A percentile compares a stretch with the other conserved stretches of the same genome.
These are phyloP conservation scores for Lanistes nyassanus DNA, from an alignment of 1,140 invertebrate species.

Conservation along the genomic window DNA sequence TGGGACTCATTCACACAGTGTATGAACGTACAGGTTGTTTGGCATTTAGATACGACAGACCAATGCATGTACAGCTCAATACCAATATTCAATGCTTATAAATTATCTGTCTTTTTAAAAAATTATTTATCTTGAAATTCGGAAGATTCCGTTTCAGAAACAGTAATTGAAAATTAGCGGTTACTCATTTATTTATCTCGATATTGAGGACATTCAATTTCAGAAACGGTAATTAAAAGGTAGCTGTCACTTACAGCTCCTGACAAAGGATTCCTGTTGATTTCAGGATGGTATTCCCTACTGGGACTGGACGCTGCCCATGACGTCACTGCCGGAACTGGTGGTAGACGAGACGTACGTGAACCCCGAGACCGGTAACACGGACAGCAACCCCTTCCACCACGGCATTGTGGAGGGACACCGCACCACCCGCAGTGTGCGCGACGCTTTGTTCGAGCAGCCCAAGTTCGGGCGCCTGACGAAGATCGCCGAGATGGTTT, in stretches of 20 bases:
- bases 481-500: constrained; percentile 18
- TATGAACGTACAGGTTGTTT: no score
- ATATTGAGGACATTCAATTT: no score
- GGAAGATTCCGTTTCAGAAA: no score
- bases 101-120: no score
- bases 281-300: constrained; percentile 27
- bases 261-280: constrained; percentile 8
- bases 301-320: constrained; percentile 42
- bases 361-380: constrained; percentile 24
- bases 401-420: constrained; percentile 9
- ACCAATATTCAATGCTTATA: no score
- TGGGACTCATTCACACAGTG: no score
- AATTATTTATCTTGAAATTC: no score
- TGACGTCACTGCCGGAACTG: constrained; percentile 24
- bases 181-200: no score
- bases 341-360: constrained; percentile 15
- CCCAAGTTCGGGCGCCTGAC: constrained; percentile 27
- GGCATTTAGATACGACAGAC: no score
- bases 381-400: constrained; percentile 31
- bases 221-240: no score
- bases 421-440: constrained; percentile 13
- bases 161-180: no score
- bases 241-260: constrained; percentile 12
- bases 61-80: no score
- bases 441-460: constrained; percentile 22